Evolutionary conservation across 2,888 invertebrate species (phyloP).

Genomic region (Dione juno): DNA sequence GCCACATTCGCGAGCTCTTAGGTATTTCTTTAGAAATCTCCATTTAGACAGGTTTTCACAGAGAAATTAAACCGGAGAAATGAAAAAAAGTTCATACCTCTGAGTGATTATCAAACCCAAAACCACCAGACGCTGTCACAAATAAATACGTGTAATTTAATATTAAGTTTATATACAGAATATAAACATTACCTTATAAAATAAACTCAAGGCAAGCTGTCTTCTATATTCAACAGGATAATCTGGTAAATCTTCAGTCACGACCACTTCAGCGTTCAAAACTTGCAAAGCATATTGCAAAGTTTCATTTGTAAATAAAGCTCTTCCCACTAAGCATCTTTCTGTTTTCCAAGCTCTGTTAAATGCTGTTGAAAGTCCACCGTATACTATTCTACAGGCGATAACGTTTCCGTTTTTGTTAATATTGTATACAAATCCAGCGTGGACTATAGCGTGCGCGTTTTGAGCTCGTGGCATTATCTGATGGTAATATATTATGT

Average conservation of each 20-base stretch:
- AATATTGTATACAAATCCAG: conserved; percentile 85
- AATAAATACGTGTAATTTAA: too few relatives aligned
- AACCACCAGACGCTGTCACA: too few relatives aligned
- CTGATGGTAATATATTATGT: too few relatives aligned
- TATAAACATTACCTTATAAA: conserved; percentile 84
- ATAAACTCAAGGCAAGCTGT: conserved; percentile 82
- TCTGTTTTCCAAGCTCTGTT: conserved; percentile 77
- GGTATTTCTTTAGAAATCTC: too few relatives aligned
- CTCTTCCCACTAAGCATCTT: conserved; percentile 65
- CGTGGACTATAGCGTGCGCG: conserved; percentile 88
- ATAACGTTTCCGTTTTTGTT: conserved; percentile 56
- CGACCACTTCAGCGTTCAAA: conserved; percentile 57
- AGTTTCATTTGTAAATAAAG: conserved; percentile 64
- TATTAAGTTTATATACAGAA: neutral
- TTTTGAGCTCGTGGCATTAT: conserved; percentile 89
- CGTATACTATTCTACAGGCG: conserved; percentile 79
- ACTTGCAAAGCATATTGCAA: conserved; percentile 62
- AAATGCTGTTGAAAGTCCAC: conserved; percentile 72
- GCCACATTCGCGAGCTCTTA: too few relatives aligned
- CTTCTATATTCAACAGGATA: conserved; percentile 83
- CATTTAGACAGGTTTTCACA: too few relatives aligned
- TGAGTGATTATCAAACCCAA: too few relatives aligned
- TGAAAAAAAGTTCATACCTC: too few relatives aligned
- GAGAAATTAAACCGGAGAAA: too few relatives aligned
- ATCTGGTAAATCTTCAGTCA: conserved; percentile 72